Conservation (phyloP, 1,140 invertebrate species). For the Teleopsis dalmanni region DNA sequence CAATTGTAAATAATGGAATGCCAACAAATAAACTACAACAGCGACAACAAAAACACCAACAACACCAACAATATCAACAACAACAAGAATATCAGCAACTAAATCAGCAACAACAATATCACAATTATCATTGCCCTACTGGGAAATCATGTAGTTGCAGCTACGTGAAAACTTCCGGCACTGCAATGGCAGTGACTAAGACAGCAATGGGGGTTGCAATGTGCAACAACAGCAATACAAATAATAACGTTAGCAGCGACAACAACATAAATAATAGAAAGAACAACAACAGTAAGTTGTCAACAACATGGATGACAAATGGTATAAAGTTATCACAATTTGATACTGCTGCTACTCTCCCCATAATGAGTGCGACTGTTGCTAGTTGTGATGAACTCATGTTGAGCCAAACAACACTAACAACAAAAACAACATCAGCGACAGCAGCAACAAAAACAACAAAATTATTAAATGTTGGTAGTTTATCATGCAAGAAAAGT, state of each 20-base stretch:
- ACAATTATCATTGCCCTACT: conserved; percentile 44
- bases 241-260: background rate
- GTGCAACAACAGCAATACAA: conserved; percentile 35
- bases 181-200: background rate
- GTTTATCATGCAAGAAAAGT: too few species aligned
- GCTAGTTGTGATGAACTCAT: background rate
- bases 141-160: conserved; percentile 39
- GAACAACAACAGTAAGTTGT: too few species aligned
- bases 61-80: conserved; percentile 13
- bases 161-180: conserved; percentile 24
- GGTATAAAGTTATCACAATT: background rate
- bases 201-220: background rate
- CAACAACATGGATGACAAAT: background rate
- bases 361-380: background rate
- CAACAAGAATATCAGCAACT: conserved; percentile 11
- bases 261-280: background rate
- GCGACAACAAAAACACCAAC: conserved; percentile 2
- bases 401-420: too few species aligned
- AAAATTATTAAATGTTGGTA: too few species aligned
- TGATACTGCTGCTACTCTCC: background rate
- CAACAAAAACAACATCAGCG: too few species aligned
- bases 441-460: too few species aligned
- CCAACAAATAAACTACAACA: conserved; percentile 12
- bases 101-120: conserved; percentile 23
- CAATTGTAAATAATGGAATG: conserved; percentile 32